Conservation (phyloP, 2,797 vertebrate species). For the Sylvilagus floridanus region DNA sequence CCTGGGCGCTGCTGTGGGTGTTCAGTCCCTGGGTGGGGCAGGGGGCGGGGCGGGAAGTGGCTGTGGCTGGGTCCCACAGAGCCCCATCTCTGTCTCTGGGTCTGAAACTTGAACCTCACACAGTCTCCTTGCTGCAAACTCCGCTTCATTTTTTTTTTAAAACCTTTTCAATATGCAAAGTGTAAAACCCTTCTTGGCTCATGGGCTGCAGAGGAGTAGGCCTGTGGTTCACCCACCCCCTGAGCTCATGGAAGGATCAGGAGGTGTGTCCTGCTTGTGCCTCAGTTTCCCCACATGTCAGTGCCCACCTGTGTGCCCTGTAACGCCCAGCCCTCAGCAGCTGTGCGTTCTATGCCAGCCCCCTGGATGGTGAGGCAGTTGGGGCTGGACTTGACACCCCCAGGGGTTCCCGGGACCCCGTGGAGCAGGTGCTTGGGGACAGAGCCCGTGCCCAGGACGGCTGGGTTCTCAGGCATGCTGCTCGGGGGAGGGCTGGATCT, state of each 20-base stretch:
- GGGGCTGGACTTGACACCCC: background rate
- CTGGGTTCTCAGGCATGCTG: rapidly evolving
- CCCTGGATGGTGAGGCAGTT: rapidly evolving
- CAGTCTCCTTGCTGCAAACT: background rate
- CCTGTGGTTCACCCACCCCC: rapidly evolving
- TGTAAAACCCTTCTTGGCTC: background rate
- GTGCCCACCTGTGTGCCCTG: rapidly evolving
- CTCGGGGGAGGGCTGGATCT: rapidly evolving
- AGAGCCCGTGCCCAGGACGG: background rate
- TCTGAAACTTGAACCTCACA: background rate
- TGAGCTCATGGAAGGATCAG: background rate
- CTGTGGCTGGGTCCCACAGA: too few relatives aligned
- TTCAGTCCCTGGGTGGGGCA: too few relatives aligned
- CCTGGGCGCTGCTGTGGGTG: too few relatives aligned
- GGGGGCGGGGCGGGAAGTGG: too few relatives aligned
- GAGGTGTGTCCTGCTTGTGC: rapidly evolving
- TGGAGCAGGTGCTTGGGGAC: background rate
- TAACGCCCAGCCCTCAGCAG: rapidly evolving
- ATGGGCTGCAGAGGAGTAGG: background rate
- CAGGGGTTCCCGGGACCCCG: rapidly evolving
- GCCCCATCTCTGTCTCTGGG: too few relatives aligned
- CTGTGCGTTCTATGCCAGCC: rapidly evolving
- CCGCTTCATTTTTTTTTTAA: background rate
- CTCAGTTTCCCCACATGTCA: background rate
- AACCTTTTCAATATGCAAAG: background rate